These are phyloP conservation scores for Arothron firmamentum DNA, from an alignment of 2,113 vertebrate genomes.

Conservation along the genomic window DNA sequence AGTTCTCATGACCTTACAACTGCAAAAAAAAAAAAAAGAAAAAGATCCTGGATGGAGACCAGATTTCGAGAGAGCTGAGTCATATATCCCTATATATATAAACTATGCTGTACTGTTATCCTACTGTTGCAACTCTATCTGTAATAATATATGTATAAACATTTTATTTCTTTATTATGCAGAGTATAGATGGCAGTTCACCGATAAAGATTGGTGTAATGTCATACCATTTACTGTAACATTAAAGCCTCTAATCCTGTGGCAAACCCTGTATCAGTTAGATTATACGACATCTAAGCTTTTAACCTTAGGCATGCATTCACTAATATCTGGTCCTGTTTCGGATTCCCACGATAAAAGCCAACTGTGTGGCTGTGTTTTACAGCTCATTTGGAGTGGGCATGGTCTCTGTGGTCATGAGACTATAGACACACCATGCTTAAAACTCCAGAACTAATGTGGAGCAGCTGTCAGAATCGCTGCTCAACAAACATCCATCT, in stretches of 20 bases:
- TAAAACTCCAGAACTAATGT: conserved; percentile 60
- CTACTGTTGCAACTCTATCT: not conserved
- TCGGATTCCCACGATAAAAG: conserved; percentile 33
- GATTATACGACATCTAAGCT: conserved; percentile 2
- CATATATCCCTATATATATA: conserved; percentile 25
- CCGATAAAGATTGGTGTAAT: too few species aligned
- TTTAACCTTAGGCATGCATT: conserved; percentile 13
- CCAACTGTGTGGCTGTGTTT: conserved; percentile 45
- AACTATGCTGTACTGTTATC: conserved; percentile 4
- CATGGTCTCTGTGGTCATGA: conserved; percentile 52
- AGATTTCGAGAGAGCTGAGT: conserved; percentile 40
- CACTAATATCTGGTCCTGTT: conserved; percentile 21
- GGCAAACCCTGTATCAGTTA: conserved; percentile 7
- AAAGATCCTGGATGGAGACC: conserved; percentile 38
- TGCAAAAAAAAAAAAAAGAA: conserved; percentile 37
- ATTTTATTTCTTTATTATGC: too few species aligned
- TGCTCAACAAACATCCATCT: conserved; percentile 45
- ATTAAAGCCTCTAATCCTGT: too few species aligned
- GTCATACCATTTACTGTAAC: too few species aligned
- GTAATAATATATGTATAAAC: not conserved
- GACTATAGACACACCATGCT: conserved; percentile 48
- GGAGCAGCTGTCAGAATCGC: conserved; percentile 60
- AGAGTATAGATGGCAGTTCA: not conserved
- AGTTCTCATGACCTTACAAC: conserved; percentile 39
- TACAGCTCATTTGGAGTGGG: conserved; percentile 59